These are phyloP conservation scores for Machimus atricapillus DNA, from an alignment of 2,888 invertebrate genomes.

Conservation along the genomic window DNA sequence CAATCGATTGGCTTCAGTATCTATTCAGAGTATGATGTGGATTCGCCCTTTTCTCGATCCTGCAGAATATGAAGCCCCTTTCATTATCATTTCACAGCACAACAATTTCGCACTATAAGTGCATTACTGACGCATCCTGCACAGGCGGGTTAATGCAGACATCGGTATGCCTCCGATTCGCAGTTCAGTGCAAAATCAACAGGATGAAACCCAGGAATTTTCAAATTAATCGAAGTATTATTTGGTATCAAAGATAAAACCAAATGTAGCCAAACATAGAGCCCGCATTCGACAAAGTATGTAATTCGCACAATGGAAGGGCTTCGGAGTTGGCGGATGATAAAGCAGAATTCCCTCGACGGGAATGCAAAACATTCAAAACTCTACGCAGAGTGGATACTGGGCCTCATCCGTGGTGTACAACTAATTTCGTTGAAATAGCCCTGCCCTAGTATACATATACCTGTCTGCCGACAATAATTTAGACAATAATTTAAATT, in stretches of 20 bases:
- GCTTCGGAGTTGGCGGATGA: neutral
- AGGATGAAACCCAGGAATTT: neutral
- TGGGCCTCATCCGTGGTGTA: neutral
- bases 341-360: neutral
- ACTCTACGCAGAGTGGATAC: neutral
- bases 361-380: neutral
- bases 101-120: neutral
- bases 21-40: neutral
- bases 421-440: neutral
- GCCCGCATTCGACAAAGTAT: neutral
- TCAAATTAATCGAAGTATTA: constrained; percentile 16
- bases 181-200: neutral
- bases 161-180: neutral
- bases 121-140: neutral
- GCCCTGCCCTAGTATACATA: neutral
- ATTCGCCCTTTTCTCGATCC: neutral
- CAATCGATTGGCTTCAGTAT: neutral
- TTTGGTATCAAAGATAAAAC: neutral
- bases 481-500: neutral
- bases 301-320: neutral
- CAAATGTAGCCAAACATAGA: neutral
- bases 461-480: neutral
- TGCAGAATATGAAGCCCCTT: neutral
- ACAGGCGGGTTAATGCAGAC: neutral
- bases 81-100: neutral